Conservation (phyloP, 2,797 vertebrate species). For the Diglossa cyanea region DNA sequence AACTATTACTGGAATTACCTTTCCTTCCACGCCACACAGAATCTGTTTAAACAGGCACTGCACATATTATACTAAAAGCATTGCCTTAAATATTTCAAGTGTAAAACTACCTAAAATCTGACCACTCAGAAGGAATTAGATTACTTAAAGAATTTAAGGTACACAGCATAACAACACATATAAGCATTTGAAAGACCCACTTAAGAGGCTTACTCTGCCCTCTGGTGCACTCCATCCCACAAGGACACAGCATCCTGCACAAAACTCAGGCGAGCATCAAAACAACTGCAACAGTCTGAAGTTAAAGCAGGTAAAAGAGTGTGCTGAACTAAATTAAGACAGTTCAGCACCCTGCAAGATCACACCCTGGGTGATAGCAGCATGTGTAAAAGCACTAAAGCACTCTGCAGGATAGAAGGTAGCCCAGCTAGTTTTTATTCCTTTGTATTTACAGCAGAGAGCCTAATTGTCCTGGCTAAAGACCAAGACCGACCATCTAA, state of each 20-base stretch:
- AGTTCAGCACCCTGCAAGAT: neutral
- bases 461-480: neutral
- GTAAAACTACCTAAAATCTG: slow-evolving; percentile 42
- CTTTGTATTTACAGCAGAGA: neutral
- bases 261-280: neutral
- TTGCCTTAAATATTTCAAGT: slow-evolving; percentile 46
- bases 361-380: neutral
- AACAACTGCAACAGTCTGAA: neutral
- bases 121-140: neutral
- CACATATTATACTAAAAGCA: slow-evolving; percentile 34
- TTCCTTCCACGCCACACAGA: slow-evolving; percentile 61
- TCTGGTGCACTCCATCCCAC: neutral
- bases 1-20: slow-evolving; percentile 66
- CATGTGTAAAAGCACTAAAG: neutral
- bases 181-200: neutral
- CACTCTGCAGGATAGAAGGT: neutral
- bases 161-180: neutral
- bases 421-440: neutral
- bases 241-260: neutral
- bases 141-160: slow-evolving; percentile 21
- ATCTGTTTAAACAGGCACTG: slow-evolving; percentile 61
- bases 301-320: neutral
- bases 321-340: neutral
- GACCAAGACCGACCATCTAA: neutral
- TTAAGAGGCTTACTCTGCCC: neutral